A percentile compares a stretch with the other conserved stretches of the same genome.
Conservation (phyloP, 2,113 vertebrate genomes). For the Alces alces region DNA sequence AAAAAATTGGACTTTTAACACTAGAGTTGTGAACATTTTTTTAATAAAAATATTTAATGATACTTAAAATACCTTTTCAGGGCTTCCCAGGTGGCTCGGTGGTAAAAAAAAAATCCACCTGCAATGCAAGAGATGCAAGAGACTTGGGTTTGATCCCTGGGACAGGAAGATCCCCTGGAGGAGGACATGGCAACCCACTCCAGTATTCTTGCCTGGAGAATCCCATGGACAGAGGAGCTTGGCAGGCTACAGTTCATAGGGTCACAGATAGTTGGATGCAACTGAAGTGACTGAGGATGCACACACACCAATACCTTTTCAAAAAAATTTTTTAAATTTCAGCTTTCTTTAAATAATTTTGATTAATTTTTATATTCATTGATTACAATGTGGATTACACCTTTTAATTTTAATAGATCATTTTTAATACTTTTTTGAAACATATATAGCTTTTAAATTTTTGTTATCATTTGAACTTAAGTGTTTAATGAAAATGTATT, state of each 20-base stretch:
- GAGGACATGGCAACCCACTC: not conserved
- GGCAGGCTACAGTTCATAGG: not conserved
- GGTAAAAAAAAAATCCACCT: not conserved
- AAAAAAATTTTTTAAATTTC: not conserved
- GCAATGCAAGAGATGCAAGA: not conserved
- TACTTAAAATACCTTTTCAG: not conserved
- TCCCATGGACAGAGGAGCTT: not conserved
- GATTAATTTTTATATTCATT: not conserved
- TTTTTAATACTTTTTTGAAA: not conserved
- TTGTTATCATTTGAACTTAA: not conserved
- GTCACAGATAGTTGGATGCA: rapidly evolving
- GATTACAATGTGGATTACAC: not conserved
- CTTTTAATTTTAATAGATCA: conserved; percentile 16
- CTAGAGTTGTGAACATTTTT: not conserved
- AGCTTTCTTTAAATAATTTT: not conserved
- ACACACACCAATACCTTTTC: not conserved
- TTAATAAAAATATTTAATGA: not conserved
- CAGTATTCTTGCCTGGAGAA: too few species aligned
- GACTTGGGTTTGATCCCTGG: not conserved
- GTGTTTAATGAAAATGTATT: not conserved
- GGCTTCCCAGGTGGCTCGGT: not conserved
- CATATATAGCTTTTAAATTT: not conserved
- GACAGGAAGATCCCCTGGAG: not conserved
- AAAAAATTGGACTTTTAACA: not conserved
- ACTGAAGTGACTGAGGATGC: not conserved